These are phyloP conservation scores for Nemotelus nigrinus DNA, from an alignment of 2,888 invertebrate genomes.

Conservation along the genomic window DNA sequence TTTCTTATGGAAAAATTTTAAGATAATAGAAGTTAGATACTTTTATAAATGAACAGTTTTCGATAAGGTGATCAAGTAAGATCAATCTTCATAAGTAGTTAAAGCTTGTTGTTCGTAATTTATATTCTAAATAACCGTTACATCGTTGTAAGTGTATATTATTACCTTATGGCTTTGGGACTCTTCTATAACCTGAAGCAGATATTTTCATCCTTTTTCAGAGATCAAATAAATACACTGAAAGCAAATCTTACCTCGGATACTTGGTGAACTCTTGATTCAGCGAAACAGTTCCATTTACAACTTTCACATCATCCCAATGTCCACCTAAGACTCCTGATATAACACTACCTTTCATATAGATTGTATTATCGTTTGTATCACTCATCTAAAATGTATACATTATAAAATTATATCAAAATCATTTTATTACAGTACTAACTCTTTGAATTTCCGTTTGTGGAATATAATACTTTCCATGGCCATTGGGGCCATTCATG, in stretches of 20 bases:
- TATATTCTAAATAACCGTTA: too few species aligned
- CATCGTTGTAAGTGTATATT: too few species aligned
- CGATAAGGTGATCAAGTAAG: too few species aligned
- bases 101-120: too few species aligned
- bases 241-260: conserved; percentile 67
- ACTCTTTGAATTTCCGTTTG: conserved; percentile 71
- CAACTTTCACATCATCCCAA: conserved; percentile 68
- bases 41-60: too few species aligned
- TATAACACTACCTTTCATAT: conserved; percentile 60
- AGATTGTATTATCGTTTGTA: conserved; percentile 51
- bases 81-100: too few species aligned
- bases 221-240: neutral
- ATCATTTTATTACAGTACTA: conserved; percentile 34
- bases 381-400: conserved; percentile 27
- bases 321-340: conserved; percentile 60
- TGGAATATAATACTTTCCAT: conserved; percentile 82
- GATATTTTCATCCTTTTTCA: too few species aligned
- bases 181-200: too few species aligned
- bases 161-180: too few species aligned
- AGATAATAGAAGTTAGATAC: too few species aligned
- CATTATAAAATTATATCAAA: conserved; percentile 32
- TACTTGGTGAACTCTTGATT: conserved; percentile 71
- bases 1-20: too few species aligned
- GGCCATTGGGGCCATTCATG: conserved; percentile 81
- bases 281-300: conserved; percentile 75